These are phyloP conservation scores for Cranoglanis bouderius DNA, from an alignment of 2,113 vertebrate species.

Conservation along the genomic window DNA sequence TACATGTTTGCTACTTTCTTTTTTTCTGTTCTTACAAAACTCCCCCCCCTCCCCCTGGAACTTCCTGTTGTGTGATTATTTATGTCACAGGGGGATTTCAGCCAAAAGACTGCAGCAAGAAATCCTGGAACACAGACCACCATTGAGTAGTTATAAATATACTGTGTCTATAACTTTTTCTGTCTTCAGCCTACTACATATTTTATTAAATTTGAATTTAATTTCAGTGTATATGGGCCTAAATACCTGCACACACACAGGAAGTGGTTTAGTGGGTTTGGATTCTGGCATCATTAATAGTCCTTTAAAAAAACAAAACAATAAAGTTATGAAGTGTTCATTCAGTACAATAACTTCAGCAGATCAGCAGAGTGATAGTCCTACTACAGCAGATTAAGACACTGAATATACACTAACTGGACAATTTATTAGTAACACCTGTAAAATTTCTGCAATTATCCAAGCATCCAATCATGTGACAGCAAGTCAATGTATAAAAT, in stretches of 20 bases:
- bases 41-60: not conserved
- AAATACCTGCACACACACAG: not conserved
- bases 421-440: not conserved
- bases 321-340: not conserved
- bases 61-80: constrained; percentile 8
- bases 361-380: not conserved
- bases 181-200: not conserved
- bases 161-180: not conserved
- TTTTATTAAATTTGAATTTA: not conserved
- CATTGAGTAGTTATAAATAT: not conserved
- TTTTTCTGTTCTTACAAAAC: not conserved
- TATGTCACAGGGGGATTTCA: constrained; percentile 19
- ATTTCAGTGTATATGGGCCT: not conserved
- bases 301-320: too few species aligned
- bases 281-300: not conserved
- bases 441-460: not conserved
- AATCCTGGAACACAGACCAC: constrained; percentile 4
- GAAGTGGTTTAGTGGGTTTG: not conserved
- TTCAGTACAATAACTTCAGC: not conserved
- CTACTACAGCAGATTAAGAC: not conserved
- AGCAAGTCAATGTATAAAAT: not conserved
- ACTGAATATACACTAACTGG: not conserved
- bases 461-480: not conserved
- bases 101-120: not conserved
- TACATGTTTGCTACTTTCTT: not conserved